Percentiles rank a stretch among this genome's conserved stretches.
These are phyloP conservation scores for Syngnathus scovelli DNA, from an alignment of 2,113 vertebrate genomes.

Conservation along the genomic window DNA sequence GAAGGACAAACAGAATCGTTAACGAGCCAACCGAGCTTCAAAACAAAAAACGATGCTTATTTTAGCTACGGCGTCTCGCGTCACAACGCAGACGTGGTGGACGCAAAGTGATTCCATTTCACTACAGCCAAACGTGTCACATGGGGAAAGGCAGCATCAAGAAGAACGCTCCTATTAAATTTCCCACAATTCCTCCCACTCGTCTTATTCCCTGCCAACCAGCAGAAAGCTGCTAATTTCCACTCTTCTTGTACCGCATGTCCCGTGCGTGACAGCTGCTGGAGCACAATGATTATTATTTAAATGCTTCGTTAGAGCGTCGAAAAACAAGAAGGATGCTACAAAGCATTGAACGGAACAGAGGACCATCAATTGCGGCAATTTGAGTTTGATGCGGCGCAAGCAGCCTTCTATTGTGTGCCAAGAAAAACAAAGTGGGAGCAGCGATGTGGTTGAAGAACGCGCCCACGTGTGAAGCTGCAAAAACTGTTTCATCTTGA, in stretches of 20 bases:
- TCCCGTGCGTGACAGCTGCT: constrained; percentile 40
- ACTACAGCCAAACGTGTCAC: constrained; percentile 10
- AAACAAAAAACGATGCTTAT: constrained; percentile 10
- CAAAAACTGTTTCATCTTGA: constrained; percentile 26
- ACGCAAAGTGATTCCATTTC: constrained; percentile 32
- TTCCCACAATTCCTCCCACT: constrained; percentile 30
- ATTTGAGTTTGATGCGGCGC: constrained; percentile 23
- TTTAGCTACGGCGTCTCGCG: constrained; percentile 11
- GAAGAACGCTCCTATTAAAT: constrained; percentile 25
- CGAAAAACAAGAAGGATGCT: constrained; percentile 20
- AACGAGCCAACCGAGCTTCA: constrained; percentile 13
- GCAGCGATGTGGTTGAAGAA: constrained; percentile 29
- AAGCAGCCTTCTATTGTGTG: constrained; percentile 17
- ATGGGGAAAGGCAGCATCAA: constrained; percentile 19
- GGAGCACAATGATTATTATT: constrained; percentile 25
- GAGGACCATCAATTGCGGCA: constrained; percentile 6
- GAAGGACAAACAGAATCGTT: constrained; percentile 23
- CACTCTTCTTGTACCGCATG: constrained; percentile 18
- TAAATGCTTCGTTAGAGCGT: constrained; percentile 16
- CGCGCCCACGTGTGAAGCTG: constrained; percentile 26
- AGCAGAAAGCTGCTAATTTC: constrained; percentile 13
- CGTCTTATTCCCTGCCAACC: constrained; percentile 5
- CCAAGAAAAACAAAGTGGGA: constrained; percentile 25
- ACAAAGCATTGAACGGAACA: constrained; percentile 13
- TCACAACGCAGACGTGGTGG: constrained; percentile 10